Evolutionary conservation across 1,140 invertebrate genomes (phyloP), one percentile per base, ranked within the genome.

Genomic region (Venustaconcha ellipsiformis): DNA sequence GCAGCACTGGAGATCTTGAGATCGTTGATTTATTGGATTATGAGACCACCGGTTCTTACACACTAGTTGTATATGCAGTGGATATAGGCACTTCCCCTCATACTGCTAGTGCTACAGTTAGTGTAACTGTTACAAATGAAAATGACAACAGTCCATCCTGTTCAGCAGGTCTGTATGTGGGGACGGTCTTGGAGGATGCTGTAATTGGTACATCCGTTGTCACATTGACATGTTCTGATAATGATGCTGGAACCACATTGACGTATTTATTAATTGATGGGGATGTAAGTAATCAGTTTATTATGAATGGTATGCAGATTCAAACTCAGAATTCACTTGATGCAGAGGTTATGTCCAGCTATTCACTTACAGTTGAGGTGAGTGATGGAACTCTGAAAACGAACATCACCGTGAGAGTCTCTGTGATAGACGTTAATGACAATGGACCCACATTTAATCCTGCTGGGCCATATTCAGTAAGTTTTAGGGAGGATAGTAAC

Each of bases 101-200:
- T 13, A 81, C 78, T 18, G 80, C 82, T 17, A 74, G 81, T 14
- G 79, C 78, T 12, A 80, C 69, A 13, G 67, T 86, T 1, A 78
- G 74, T 11, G 65, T 86, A 6, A 71, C 70, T 48, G 73, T 86
- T 56, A 72, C 23, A 58, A 82, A 86, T 63, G 78, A 84, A 14
- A 86, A 86, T 67, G 84, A 86, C 62, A 78, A 78, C 58, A 70
- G 68, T 0, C 84, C 84, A 26, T 20, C 67, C 14, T 85, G 84
- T 70, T 67, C 76, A 2, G 14, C 65, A 18, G 69, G 74, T 8
- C 68, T 72, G 2, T 84, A 81, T 63, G 23, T 72, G 3, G 75
- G 80, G 15, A 59, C 76, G 26, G 65, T 84, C 12, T 14, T 70
- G 2, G 82, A 84, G 70, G 69, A 79, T 76, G 68, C 72, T 15